A percentile compares a stretch with the other conserved stretches of the same genome.
Evolutionary conservation across 1,140 invertebrate genomes (phyloP).

Genomic region (Alviniconcha marisindica): DNA sequence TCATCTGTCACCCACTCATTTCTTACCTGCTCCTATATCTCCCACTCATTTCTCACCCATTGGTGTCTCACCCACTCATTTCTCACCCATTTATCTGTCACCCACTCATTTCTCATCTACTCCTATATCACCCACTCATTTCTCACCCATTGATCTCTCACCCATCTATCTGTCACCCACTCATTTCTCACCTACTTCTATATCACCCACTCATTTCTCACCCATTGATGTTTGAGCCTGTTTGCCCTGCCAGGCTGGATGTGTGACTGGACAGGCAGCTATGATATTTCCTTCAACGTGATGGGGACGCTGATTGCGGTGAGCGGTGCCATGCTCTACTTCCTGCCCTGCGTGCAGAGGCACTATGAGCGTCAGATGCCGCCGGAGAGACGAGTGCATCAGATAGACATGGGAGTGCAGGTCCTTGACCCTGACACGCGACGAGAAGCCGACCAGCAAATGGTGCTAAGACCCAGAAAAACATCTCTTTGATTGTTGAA

Average conservation of each 20-base stretch:
- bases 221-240: no score
- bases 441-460: neutral
- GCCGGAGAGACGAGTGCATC: neutral
- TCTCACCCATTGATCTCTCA: no score
- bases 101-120: no score
- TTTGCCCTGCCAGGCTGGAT: constrained; percentile 82
- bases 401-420: constrained; percentile 21
- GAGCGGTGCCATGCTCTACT: constrained; percentile 92
- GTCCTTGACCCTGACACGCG: neutral
- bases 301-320: constrained; percentile 89
- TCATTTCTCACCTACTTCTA: no score
- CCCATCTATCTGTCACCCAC: no score
- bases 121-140: no score
- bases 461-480: neutral
- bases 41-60: no score
- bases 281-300: constrained; percentile 89
- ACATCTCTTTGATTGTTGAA: neutral
- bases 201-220: no score
- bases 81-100: no score
- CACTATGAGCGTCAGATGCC: constrained; percentile 43
- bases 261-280: constrained; percentile 86
- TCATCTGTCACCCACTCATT: no score
- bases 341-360: constrained; percentile 86
- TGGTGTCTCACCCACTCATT: no score
- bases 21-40: no score